These are phyloP conservation scores for Hiodon alosoides DNA, from an alignment of 2,113 vertebrate species.

Conservation along the genomic window DNA sequence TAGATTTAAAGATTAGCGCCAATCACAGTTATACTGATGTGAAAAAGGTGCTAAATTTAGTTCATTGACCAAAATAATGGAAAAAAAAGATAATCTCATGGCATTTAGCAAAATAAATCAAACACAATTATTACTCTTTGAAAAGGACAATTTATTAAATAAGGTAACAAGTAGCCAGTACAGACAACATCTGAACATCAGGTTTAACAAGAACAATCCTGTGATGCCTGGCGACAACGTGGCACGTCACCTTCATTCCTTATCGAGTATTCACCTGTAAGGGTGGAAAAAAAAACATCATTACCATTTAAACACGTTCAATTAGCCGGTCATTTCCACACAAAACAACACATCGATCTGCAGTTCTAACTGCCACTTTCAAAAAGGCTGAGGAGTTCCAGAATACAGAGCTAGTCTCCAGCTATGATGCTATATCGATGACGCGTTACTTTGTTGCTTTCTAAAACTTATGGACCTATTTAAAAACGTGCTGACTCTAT, in stretches of 20 bases:
- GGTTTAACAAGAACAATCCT: slow-evolving; percentile 25
- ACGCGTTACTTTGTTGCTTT: too few relatives aligned
- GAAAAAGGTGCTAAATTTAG: background rate
- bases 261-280: slow-evolving; percentile 66
- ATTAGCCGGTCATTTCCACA: too few relatives aligned
- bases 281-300: background rate
- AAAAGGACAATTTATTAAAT: slow-evolving; percentile 61
- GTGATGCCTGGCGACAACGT: slow-evolving; percentile 27
- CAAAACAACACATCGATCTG: too few relatives aligned
- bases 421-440: too few relatives aligned
- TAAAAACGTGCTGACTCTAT: too few relatives aligned
- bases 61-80: background rate
- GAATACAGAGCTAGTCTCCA: too few relatives aligned
- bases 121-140: slow-evolving; percentile 40
- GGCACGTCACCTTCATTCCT: slow-evolving; percentile 14
- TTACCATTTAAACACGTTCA: too few relatives aligned
- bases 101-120: background rate
- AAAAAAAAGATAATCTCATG: slow-evolving; percentile 17
- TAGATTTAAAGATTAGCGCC: slow-evolving; percentile 7
- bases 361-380: too few relatives aligned
- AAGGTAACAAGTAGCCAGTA: slow-evolving; percentile 57
- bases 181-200: slow-evolving; percentile 40
- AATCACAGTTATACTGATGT: background rate
- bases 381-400: too few relatives aligned
- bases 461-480: too few relatives aligned